Evolutionary conservation across 2,888 invertebrate genomes (phyloP), one percentile per base, ranked within the genome.

Genomic region (Heliothis peltigera): DNA sequence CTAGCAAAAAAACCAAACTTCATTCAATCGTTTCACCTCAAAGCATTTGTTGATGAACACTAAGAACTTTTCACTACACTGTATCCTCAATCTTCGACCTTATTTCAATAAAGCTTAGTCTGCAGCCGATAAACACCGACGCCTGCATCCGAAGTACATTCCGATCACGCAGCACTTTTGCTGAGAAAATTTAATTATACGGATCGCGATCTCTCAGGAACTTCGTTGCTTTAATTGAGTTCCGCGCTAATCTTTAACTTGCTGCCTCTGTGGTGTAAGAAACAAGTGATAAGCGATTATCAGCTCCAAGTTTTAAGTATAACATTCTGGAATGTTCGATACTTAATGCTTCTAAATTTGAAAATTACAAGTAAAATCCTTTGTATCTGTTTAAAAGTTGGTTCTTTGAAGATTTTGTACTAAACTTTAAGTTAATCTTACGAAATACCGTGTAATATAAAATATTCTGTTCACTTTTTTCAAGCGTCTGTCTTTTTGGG

Each of bases 211-310:
- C 90, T 87, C 82, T 72, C 65, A 77, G 84, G 81, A 91, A 92
- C 86, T 93, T 90, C 77, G 87, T 82, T 79, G 86, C 82, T 89
- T 90, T 92, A 93, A 92, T 93, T 91, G 91, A 92, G 93, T 93
- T 93, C 84, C 80, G 79, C 81, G 84, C 89, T 93, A 90, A 93
- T 92, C 93, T 92, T 91, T 87, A 86, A 87, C 88, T 90, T 85
- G 80, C 85, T 82, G 79, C 84, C 61, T 65, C 71, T 61, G 62
- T 79, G 79, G 80, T 55, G 74, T 70, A 67, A 75, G 78, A 75
- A 54, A 53, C 64, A 80, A 83, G 74, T 46, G 49, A 75, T 53
- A 77, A 76, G 80, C 77, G 64, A 61, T 63, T 62, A 54, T 68
- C 47, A 39, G 46, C 42, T 21, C 1, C 18, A 57, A 49, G 57